Percentiles rank a stretch among this genome's conserved stretches.
Evolutionary conservation across 2,888 invertebrate genomes (phyloP).

Genomic region (Leptothorax acervorum): DNA sequence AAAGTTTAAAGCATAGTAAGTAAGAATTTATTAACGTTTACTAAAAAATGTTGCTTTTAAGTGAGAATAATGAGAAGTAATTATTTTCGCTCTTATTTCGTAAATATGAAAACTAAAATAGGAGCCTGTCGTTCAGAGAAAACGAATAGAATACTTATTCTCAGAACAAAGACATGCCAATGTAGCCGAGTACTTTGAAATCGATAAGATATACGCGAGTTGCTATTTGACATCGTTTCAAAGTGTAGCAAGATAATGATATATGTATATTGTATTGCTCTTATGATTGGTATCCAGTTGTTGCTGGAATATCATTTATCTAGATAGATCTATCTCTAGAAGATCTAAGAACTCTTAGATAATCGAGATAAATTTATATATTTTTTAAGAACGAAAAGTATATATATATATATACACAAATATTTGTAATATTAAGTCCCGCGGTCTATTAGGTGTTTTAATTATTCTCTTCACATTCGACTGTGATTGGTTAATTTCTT

Average conservation of each 20-base stretch:
- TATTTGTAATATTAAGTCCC: background rate
- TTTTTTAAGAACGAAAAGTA: background rate
- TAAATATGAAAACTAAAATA: constrained; percentile 14
- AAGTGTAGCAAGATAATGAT: constrained; percentile 14
- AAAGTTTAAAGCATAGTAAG: background rate
- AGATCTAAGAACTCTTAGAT: background rate
- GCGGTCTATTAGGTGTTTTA: too few relatives aligned
- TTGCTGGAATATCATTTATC: background rate
- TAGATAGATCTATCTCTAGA: background rate
- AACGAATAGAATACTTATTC: background rate
- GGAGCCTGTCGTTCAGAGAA: background rate
- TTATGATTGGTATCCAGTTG: background rate
- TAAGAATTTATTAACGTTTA: background rate
- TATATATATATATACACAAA: background rate
- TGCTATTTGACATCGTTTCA: constrained; percentile 5
- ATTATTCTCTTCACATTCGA: too few relatives aligned
- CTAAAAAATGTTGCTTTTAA: constrained; percentile 3
- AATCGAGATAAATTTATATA: background rate
- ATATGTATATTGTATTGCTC: background rate
- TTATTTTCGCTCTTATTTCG: background rate
- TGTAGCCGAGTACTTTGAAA: background rate
- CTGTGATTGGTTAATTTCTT: too few relatives aligned
- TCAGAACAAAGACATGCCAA: background rate
- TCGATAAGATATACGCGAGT: constrained; percentile 28
- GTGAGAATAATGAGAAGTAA: background rate